Percentiles rank a stretch among this genome's conserved stretches.
phyloP scores from a whole-genome alignment of 2,113 vertebrate species.

The Sula dactylatra region DNA sequence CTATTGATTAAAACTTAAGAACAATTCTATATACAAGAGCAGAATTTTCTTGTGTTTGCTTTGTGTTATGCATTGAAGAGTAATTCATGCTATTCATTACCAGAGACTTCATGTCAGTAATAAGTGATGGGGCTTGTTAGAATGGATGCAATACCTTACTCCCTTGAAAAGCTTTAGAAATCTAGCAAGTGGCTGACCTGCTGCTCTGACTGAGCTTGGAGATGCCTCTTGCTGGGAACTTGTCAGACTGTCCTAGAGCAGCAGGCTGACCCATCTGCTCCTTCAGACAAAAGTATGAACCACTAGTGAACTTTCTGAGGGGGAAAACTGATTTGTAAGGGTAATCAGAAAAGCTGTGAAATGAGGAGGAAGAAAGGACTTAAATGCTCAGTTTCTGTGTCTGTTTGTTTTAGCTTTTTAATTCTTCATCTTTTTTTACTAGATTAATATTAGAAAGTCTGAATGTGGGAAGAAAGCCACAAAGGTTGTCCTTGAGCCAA shows the following conservation, averaged over 20 bases:
- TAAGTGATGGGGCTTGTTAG: background rate
- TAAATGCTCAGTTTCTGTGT: background rate
- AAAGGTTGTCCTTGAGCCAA: background rate
- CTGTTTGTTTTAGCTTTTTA: background rate
- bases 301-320: background rate
- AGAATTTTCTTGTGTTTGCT: background rate
- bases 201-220: background rate
- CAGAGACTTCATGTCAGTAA: background rate
- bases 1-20: background rate
- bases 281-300: background rate
- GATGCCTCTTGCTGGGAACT: background rate
- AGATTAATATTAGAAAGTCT: slow-evolving; percentile 59
- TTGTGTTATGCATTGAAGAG: background rate
- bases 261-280: background rate
- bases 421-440: background rate
- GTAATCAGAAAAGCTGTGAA: background rate
- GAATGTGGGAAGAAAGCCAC: slow-evolving; percentile 59
- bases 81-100: background rate
- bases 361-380: background rate
- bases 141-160: background rate
- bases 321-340: background rate
- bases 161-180: background rate
- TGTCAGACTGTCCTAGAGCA: background rate
- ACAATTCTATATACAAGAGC: background rate
- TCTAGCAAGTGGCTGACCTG: background rate